Conservation (phyloP, 1,140 invertebrate species). For the Ruditapes philippinarum region DNA sequence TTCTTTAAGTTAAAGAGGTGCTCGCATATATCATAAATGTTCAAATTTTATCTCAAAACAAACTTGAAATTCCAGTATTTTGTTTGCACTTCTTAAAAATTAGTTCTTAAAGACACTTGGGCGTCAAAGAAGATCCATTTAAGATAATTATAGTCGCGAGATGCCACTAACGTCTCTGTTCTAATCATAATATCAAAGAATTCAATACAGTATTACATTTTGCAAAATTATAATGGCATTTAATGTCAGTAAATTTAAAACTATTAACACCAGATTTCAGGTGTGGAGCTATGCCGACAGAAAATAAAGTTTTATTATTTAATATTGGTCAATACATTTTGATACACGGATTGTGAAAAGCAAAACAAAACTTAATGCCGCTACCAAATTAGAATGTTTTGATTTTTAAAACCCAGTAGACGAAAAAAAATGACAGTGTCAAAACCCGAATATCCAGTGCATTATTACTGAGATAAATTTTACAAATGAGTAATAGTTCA, state of each 20-base stretch:
- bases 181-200: constrained; percentile 11
- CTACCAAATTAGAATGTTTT: too few relatives aligned
- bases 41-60: constrained; percentile 7
- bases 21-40: background rate
- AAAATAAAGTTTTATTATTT: background rate
- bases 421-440: too few relatives aligned
- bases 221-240: background rate
- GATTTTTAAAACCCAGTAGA: too few relatives aligned
- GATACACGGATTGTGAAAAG: too few relatives aligned
- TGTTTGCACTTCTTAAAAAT: constrained; percentile 15
- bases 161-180: background rate
- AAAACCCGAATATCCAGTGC: too few relatives aligned
- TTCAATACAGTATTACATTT: background rate
- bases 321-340: too few relatives aligned
- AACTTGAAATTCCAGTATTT: constrained; percentile 1
- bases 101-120: background rate
- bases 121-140: constrained; percentile 17
- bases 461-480: too few relatives aligned
- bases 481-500: too few relatives aligned
- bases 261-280: background rate
- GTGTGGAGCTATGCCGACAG: background rate
- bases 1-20: too few relatives aligned
- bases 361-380: too few relatives aligned
- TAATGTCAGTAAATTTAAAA: background rate
- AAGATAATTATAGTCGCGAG: constrained; percentile 6